Conservation (phyloP, 2,113 vertebrate genomes). For the Etheostoma cragini region DNA sequence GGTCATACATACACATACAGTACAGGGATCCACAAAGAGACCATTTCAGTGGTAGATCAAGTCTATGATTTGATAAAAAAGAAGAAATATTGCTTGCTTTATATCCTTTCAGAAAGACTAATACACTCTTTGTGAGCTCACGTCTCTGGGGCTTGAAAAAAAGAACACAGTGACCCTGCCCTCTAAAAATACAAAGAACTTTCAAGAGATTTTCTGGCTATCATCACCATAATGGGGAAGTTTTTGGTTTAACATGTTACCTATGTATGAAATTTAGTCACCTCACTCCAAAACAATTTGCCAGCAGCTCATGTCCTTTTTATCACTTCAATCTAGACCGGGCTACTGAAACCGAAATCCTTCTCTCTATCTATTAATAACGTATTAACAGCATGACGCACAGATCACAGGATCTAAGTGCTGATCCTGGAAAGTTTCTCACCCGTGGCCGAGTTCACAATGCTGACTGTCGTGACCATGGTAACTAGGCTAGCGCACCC, state of each 20-base stretch:
- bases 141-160: slow-evolving; percentile 59
- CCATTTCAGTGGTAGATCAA: slow-evolving; percentile 35
- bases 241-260: not conserved
- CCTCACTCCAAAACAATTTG: not conserved
- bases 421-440: slow-evolving; percentile 49
- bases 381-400: slow-evolving; percentile 30
- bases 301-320: not conserved
- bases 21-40: not conserved
- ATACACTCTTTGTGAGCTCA: slow-evolving; percentile 41
- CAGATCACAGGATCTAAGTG: slow-evolving; percentile 19
- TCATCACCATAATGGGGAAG: not conserved
- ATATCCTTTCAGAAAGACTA: slow-evolving; percentile 62
- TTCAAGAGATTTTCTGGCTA: slow-evolving; percentile 32
- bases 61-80: slow-evolving; percentile 50
- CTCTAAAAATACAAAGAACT: slow-evolving; percentile 41
- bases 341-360: slow-evolving; percentile 8
- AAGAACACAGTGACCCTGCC: slow-evolving; percentile 33
- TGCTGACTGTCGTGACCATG: slow-evolving; percentile 66
- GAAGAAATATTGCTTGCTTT: slow-evolving; percentile 40
- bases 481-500: slow-evolving; percentile 41
- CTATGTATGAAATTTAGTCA: slow-evolving; percentile 10
- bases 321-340: not conserved
- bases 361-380: slow-evolving; percentile 42
- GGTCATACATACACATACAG: not conserved
- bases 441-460: slow-evolving; percentile 21